phyloP scores from a whole-genome alignment of 2,888 invertebrate genomes.

The Andricus quercusramuli region DNA sequence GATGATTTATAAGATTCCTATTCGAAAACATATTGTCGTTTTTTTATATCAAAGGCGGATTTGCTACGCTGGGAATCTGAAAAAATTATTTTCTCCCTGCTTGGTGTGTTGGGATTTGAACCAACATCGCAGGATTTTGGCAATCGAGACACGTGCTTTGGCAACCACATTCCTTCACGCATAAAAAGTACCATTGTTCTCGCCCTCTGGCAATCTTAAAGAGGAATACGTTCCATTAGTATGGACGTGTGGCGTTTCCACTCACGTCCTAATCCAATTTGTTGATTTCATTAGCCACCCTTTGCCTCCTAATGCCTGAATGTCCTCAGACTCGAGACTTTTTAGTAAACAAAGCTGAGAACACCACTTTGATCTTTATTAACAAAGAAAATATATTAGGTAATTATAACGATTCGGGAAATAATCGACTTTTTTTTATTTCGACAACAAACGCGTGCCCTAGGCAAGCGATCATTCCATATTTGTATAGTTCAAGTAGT shows the following conservation, averaged over 20 bases:
- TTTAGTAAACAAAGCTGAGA: background rate
- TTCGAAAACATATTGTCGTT: slow-evolving; percentile 1
- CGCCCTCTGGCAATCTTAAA: slow-evolving; percentile 15
- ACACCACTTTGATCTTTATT: background rate
- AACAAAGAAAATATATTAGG: background rate
- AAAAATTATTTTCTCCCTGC: slow-evolving; percentile 18
- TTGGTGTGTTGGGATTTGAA: background rate
- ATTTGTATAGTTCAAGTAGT: no score
- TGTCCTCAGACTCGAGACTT: slow-evolving; percentile 1
- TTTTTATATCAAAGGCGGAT: slow-evolving; percentile 14
- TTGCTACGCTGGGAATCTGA: slow-evolving; percentile 11
- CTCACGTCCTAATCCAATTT: slow-evolving; percentile 38
- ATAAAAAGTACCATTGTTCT: slow-evolving; percentile 34
- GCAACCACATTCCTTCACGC: slow-evolving; percentile 36
- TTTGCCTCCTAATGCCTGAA: slow-evolving; percentile 14
- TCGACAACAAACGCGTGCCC: no score
- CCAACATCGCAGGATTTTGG: slow-evolving; percentile 22
- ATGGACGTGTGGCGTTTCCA: slow-evolving; percentile 20
- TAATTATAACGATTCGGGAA: background rate
- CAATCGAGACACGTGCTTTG: slow-evolving; percentile 36
- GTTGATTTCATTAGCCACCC: slow-evolving; percentile 37
- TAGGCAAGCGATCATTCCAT: no score
- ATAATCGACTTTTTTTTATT: no score
- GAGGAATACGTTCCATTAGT: slow-evolving; percentile 36
- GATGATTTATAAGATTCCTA: slow-evolving; percentile 20